These are phyloP conservation scores for Mionectes macconnelli DNA, from an alignment of 2,113 vertebrate species.

Conservation along the genomic window DNA sequence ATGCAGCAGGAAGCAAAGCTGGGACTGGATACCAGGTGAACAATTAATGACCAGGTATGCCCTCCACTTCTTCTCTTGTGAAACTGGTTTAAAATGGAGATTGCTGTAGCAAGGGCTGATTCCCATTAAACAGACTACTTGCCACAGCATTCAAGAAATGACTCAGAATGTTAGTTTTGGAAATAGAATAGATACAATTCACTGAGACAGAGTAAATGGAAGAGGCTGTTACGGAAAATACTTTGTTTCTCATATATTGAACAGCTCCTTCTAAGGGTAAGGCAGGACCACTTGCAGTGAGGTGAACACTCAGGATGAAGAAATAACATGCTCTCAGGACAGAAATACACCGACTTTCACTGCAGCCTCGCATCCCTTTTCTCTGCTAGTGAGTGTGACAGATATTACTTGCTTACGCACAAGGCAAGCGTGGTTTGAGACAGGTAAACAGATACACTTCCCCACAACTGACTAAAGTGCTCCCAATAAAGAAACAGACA, in stretches of 20 bases:
- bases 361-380: background rate
- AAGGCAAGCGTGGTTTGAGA: background rate
- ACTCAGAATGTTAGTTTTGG: background rate
- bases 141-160: background rate
- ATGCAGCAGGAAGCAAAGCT: background rate
- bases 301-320: background rate
- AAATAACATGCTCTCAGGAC: background rate
- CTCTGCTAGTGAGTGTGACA: background rate
- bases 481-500: background rate
- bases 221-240: background rate
- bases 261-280: background rate
- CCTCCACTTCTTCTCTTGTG: background rate
- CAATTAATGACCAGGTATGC: background rate
- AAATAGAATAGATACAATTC: background rate
- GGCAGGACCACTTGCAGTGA: background rate
- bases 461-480: background rate
- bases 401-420: background rate
- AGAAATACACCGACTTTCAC: background rate
- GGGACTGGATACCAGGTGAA: background rate
- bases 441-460: background rate
- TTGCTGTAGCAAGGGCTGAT: background rate
- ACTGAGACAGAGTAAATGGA: background rate
- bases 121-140: background rate
- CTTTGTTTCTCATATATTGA: background rate
- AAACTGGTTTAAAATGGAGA: background rate